Percentiles rank a stretch among this genome's conserved stretches.
Evolutionary conservation across 92 coral and sea anemone species (phyloP).

Genomic region (Umimayanthus chanpuru): DNA sequence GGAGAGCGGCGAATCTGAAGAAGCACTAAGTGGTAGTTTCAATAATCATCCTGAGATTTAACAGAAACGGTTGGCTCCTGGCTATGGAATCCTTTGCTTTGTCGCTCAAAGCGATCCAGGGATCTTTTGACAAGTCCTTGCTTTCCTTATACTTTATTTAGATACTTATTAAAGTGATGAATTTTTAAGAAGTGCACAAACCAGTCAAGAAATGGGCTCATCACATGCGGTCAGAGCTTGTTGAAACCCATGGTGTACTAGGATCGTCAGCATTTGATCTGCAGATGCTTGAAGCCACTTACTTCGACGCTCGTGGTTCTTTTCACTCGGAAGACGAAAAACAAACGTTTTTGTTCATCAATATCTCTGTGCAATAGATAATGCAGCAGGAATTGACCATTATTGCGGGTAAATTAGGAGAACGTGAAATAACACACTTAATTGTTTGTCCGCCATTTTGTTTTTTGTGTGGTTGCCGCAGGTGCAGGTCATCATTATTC

Average conservation of each 20-base stretch:
- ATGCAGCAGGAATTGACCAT: conserved; percentile 14
- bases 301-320: conserved; percentile 5
- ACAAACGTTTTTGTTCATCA: conserved; percentile 12
- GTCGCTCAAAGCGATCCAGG: not conserved
- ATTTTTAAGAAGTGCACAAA: conserved; percentile 11
- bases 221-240: conserved; percentile 18
- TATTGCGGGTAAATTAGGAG: not conserved
- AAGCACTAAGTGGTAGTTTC: conserved; percentile 25
- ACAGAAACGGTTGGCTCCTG: conserved; percentile 3
- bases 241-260: conserved; percentile 13
- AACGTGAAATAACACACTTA: conserved; percentile 12
- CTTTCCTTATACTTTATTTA: conserved; percentile 21
- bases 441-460: conserved; percentile 21
- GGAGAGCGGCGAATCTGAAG: conserved; percentile 11
- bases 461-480: too few species aligned
- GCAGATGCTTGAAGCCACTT: conserved; percentile 14
- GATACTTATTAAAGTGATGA: not conserved
- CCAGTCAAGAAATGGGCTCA: conserved; percentile 28
- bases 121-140: conserved; percentile 12
- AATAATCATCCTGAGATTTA: conserved; percentile 18
- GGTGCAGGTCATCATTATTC: too few species aligned
- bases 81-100: conserved; percentile 18
- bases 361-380: conserved; percentile 1
- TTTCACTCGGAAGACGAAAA: conserved; percentile 7
- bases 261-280: conserved; percentile 8